A percentile compares a stretch with the other conserved stretches of the same genome.
These are phyloP conservation scores for Incurvaria masculella DNA, from an alignment of 2,888 invertebrate genomes.

Conservation along the genomic window DNA sequence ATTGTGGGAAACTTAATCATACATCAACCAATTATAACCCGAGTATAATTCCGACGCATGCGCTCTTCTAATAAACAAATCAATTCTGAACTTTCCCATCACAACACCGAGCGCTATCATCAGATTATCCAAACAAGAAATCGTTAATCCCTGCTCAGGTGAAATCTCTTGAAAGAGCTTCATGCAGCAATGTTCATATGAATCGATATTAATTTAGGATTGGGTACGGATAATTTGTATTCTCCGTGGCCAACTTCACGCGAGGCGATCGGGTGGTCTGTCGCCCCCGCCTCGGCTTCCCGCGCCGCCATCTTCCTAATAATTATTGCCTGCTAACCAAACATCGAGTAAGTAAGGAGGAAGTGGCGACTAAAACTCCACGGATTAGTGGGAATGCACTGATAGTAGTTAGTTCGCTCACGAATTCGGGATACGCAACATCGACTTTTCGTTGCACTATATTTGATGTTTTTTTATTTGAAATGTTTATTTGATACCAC, in stretches of 20 bases:
- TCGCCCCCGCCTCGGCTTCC: background rate
- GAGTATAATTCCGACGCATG: background rate
- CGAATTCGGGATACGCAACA: too few relatives aligned
- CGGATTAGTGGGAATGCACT: too few relatives aligned
- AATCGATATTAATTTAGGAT: background rate
- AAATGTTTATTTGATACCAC: too few relatives aligned
- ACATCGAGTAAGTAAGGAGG: too few relatives aligned
- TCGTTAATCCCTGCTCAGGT: slow-evolving; percentile 44
- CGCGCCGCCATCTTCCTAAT: background rate
- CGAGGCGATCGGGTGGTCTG: slow-evolving; percentile 31
- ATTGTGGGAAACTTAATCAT: background rate
- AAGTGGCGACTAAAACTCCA: too few relatives aligned
- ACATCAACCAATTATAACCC: background rate
- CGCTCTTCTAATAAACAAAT: background rate
- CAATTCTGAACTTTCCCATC: background rate
- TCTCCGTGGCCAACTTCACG: background rate
- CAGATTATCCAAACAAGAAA: slow-evolving; percentile 43
- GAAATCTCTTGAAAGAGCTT: slow-evolving; percentile 38
- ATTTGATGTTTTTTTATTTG: too few relatives aligned
- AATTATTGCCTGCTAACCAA: too few relatives aligned
- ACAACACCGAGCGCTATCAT: background rate
- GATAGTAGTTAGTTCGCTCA: too few relatives aligned
- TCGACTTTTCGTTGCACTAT: too few relatives aligned
- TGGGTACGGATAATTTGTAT: background rate
- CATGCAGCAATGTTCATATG: slow-evolving; percentile 24